Base-by-base conservation (phyloP, 92 coral and sea anemone species). In the Diadumene lineata region DNA sequence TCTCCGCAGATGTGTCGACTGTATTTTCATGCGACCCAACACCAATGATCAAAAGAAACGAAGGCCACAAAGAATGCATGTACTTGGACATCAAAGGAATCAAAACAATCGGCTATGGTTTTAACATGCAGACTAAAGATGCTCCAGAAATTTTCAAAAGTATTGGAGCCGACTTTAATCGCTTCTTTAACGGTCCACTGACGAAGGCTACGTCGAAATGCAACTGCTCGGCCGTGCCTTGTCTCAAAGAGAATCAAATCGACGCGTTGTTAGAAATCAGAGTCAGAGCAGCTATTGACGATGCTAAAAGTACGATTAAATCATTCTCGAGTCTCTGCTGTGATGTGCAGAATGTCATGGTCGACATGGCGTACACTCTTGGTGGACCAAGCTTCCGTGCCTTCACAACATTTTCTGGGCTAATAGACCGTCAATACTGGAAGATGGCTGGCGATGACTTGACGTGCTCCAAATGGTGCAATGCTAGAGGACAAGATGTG, bases 291-390 rank as follows among this genome's bases (percentile, higher is more conserved):
- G 97, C 98, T 21, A 75, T 73, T 21, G 66, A 28, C 27, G 97
- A 88, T 60, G 98, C 97, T 10, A 71, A 57, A 74, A 65, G 66
- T 17, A 84, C 87, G 21, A 68, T 93, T 22, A 26, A 89, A 9
- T 77, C 92, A 0, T 93, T 91, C 69, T 60, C 80, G 7, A 78
- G 69, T 34, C 89, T 88, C 16, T 93, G 98, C 73, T 93, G 98
- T 26, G 69, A 83, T n/a, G 93, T 91, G 1, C 98, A 91, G 66
- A 87, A 88, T 33, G 84, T 81, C 4, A 83, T 91, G 83, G 97
- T 91, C 17, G 97, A 91, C 92, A 88, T 93, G 92, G 82, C 98
- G 0, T 93, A 87, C 68, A 88, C 92, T 11, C 50, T 93, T 7
- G 98, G 97, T 15, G 80, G 84, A 7, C 30, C 78, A 6, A 13